These are phyloP conservation scores for Erebia ligea DNA, from an alignment of 2,888 invertebrate species.

Conservation along the genomic window DNA sequence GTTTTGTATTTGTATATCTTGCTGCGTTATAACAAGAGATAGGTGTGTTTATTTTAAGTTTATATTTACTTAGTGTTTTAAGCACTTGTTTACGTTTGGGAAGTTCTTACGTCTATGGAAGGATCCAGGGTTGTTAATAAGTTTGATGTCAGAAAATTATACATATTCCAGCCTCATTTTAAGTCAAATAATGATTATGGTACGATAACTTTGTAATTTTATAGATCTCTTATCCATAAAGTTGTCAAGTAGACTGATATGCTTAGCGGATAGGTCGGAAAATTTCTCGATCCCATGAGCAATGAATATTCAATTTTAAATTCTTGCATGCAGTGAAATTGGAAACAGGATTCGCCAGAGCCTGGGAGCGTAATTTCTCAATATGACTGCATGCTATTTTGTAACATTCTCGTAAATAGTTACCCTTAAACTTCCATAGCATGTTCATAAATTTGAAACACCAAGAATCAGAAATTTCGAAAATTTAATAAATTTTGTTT, in stretches of 20 bases:
- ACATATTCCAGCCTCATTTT: neutral
- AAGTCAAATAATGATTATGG: neutral
- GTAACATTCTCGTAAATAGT: neutral
- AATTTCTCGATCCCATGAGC: neutral
- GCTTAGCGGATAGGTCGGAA: neutral
- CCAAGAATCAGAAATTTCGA: too few species aligned
- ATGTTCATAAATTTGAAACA: too few species aligned
- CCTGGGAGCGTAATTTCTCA: slow-evolving; percentile 3
- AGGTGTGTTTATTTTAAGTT: neutral
- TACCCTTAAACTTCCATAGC: neutral
- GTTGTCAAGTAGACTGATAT: slow-evolving; percentile 10
- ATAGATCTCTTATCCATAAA: slow-evolving; percentile 5
- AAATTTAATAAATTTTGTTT: too few species aligned
- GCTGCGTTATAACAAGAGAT: neutral
- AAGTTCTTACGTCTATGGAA: neutral
- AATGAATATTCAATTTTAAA: slow-evolving; percentile 15
- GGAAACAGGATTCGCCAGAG: slow-evolving; percentile 58
- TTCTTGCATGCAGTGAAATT: slow-evolving; percentile 63
- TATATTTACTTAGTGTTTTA: neutral
- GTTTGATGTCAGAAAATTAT: neutral
- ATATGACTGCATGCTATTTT: neutral
- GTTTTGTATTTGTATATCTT: neutral
- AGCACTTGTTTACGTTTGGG: neutral
- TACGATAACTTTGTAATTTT: neutral
- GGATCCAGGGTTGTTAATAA: neutral